Conservation (phyloP, 1,140 invertebrate genomes). For the Neuroterus valhalla region DNA sequence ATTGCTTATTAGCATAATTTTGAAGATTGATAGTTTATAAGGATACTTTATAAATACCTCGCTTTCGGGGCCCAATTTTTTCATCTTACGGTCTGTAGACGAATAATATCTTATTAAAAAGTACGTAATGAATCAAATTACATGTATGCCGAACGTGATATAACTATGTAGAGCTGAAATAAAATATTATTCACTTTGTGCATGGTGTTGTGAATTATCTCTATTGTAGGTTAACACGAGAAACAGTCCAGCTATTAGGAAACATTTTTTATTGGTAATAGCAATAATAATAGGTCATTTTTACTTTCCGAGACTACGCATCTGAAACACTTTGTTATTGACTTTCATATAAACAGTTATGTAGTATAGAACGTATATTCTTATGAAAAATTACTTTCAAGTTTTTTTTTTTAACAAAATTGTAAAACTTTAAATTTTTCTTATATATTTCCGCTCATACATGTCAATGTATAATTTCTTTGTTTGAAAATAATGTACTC, state of each 20-base stretch:
- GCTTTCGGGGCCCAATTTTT: not conserved
- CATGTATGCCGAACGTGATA: not conserved
- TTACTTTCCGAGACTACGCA: too few relatives aligned
- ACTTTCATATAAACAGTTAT: too few relatives aligned
- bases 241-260: not conserved
- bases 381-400: too few relatives aligned
- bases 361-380: too few relatives aligned
- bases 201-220: slow-evolving; percentile 44
- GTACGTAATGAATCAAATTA: not conserved
- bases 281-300: too few relatives aligned
- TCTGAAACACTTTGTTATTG: too few relatives aligned
- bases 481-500: too few relatives aligned
- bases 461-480: too few relatives aligned
- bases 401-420: too few relatives aligned
- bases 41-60: not conserved
- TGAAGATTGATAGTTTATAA: not conserved
- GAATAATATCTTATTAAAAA: not conserved
- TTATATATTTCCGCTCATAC: too few relatives aligned
- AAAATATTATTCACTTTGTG: not conserved
- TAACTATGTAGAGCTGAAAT: slow-evolving; percentile 7
- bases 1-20: not conserved
- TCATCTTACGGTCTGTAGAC: not conserved
- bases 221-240: not conserved
- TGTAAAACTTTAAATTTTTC: too few relatives aligned
- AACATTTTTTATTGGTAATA: too few relatives aligned